Evolutionary conservation across 1,140 invertebrate species (phyloP), one percentile per base, ranked within the genome.

Genomic region (Sycophila sp.): DNA sequence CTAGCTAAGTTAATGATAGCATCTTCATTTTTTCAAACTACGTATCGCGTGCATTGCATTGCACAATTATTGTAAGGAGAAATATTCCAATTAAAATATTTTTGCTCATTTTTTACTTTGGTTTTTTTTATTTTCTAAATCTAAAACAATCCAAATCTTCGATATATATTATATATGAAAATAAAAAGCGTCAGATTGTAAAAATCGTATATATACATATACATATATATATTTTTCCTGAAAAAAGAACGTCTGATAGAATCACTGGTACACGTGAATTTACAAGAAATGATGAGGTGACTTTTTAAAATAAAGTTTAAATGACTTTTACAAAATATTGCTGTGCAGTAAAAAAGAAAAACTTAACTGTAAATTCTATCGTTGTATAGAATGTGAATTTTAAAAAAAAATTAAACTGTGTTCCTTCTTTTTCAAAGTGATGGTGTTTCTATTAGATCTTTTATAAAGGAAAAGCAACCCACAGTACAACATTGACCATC

Each of bases 1-100:
- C 65, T 78, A 78, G 76, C 74, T 82, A 80, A 80, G 77, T 81
- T 81, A 73, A 75, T 75, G 72, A 74, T 73, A 64, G 47, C 60
- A 73, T 76, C 65, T 76, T 79, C 74, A 45, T 66, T 55, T 72
- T 59, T 62, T 15, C n/a, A 53, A 49, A 38, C 47, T 73, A 71
- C 22, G 38, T 53, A 65, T 36, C 36, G 45, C 40, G 40, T 63
- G 49, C 38, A 51, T 45, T 63, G 36, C n/a, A 60, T 51, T 63
- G 59, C 45, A 51, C 73, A 55, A 32, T 71, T 69, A 58, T 71
- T 75, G 66, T 75, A 75, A 78, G 72, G 58, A 76, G 58, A 71
- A 71, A 78, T 77, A 76, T 78, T 76, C 73, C 72, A 74, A 60
- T 76, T 74, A 79, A 76, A 76, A 74, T 77, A 77, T 47, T 75